Conservation (phyloP, 2,888 invertebrate species). For the Conops quadrifasciatus region DNA sequence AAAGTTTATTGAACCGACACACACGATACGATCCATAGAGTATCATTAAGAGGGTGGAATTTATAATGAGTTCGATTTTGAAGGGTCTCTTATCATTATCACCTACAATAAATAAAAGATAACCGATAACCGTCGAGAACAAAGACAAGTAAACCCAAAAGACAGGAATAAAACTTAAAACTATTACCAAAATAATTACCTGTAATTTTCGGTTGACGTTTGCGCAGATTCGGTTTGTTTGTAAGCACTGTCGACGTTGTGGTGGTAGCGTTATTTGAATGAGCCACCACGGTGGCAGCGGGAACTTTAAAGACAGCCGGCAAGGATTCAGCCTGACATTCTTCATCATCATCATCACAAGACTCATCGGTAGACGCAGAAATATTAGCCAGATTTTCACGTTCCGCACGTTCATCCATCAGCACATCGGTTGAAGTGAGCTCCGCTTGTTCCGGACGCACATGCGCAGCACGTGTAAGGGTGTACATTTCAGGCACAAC, state of each 20-base stretch:
- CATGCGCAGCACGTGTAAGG: slow-evolving; percentile 63
- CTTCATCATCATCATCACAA: slow-evolving; percentile 40
- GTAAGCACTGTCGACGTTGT: slow-evolving; percentile 39
- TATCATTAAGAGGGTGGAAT: slow-evolving; percentile 5
- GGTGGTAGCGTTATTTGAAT: slow-evolving; percentile 30
- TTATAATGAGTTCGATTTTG: slow-evolving; percentile 13
- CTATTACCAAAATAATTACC: slow-evolving; percentile 52
- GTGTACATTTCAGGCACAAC: slow-evolving; percentile 64
- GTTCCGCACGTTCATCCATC: slow-evolving; percentile 61
- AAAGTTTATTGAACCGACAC: slow-evolving; percentile 5
- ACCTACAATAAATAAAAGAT: background rate
- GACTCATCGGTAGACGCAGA: slow-evolving; percentile 48
- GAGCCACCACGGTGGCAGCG: slow-evolving; percentile 29
- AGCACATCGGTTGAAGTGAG: slow-evolving; percentile 52
- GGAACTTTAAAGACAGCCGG: slow-evolving; percentile 52
- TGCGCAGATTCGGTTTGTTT: slow-evolving; percentile 46
- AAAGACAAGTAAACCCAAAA: background rate
- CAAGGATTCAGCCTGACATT: slow-evolving; percentile 59
- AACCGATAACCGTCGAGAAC: background rate
- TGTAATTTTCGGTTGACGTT: slow-evolving; percentile 65
- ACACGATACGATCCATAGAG: background rate
- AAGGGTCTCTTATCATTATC: background rate
- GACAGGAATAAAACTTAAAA: background rate
- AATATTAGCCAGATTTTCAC: slow-evolving; percentile 53
- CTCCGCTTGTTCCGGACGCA: slow-evolving; percentile 49